These are phyloP conservation scores for Mesocricetus auratus DNA, from an alignment of 2,113 vertebrate species.

Conservation along the genomic window DNA sequence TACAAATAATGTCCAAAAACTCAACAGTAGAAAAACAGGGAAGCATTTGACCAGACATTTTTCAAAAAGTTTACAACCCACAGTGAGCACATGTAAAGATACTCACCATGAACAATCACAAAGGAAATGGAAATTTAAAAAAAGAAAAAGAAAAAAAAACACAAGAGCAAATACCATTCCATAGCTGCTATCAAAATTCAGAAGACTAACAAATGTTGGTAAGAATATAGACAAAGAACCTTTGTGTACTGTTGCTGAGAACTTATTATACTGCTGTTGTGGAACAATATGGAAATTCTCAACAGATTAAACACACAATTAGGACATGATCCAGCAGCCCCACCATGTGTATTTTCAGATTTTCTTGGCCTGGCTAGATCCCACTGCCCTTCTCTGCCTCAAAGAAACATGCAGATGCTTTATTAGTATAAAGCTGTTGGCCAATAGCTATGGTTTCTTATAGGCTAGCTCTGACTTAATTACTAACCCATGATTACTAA, in stretches of 20 bases:
- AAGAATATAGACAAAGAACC: background rate
- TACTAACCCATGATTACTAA: too few relatives aligned
- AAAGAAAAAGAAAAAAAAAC: background rate
- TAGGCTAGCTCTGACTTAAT: too few relatives aligned
- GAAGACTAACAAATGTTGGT: background rate
- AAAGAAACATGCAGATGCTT: too few relatives aligned
- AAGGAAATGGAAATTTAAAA: too few relatives aligned
- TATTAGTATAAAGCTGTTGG: too few relatives aligned
- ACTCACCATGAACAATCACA: background rate
- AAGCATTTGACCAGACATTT: background rate
- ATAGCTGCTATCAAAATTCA: background rate
- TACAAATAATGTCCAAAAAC: background rate
- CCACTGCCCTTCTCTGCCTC: too few relatives aligned
- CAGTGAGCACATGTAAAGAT: background rate
- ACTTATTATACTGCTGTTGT: background rate
- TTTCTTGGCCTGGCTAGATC: too few relatives aligned
- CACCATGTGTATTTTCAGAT: background rate
- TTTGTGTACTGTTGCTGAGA: background rate
- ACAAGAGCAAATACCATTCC: background rate
- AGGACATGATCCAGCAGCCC: background rate
- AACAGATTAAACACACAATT: background rate
- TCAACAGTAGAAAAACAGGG: background rate
- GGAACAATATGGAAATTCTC: background rate
- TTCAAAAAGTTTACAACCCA: background rate
- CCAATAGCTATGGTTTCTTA: too few relatives aligned